A percentile compares a stretch with the other conserved stretches of the same genome.
Conservation (phyloP, 2,113 vertebrate species). For the Catharus bicknelli region DNA sequence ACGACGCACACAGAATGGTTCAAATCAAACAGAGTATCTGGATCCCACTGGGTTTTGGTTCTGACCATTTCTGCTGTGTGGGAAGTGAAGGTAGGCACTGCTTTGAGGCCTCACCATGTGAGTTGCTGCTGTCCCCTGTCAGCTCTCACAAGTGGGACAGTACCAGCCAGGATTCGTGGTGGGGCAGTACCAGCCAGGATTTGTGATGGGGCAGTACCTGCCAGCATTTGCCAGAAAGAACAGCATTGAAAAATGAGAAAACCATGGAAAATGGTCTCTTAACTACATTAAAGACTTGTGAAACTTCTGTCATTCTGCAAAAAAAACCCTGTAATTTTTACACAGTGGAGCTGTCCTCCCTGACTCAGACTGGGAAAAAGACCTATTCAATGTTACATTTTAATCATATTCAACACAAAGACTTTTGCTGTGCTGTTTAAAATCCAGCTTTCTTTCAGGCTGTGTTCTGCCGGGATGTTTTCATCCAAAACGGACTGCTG, state of each 20-base stretch:
- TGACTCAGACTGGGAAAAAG: constrained; percentile 20
- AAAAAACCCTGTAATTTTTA: constrained; percentile 39
- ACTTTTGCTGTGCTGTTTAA: constrained; percentile 69
- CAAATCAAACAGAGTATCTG: neutral
- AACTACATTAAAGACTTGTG: constrained; percentile 10
- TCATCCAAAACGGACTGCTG: constrained; percentile 72
- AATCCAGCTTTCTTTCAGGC: constrained; percentile 62
- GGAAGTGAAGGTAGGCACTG: rapidly evolving
- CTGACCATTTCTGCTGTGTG: neutral
- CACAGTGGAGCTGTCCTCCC: constrained; percentile 2
- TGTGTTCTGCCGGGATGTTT: constrained; percentile 64
- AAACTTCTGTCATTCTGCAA: constrained; percentile 6
- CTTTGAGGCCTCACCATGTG: neutral
- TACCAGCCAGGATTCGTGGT: neutral
- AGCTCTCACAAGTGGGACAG: neutral
- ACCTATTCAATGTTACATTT: constrained; percentile 65
- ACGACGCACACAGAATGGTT: neutral
- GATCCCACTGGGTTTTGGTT: neutral
- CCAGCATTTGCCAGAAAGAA: neutral
- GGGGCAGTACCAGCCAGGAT: neutral
- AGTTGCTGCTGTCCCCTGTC: neutral
- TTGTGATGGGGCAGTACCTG: neutral
- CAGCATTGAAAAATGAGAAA: constrained; percentile 2
- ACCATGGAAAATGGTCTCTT: neutral
- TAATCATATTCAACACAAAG: constrained; percentile 65